These are phyloP conservation scores for Bombylius major DNA, from an alignment of 2,888 invertebrate genomes.

Conservation along the genomic window DNA sequence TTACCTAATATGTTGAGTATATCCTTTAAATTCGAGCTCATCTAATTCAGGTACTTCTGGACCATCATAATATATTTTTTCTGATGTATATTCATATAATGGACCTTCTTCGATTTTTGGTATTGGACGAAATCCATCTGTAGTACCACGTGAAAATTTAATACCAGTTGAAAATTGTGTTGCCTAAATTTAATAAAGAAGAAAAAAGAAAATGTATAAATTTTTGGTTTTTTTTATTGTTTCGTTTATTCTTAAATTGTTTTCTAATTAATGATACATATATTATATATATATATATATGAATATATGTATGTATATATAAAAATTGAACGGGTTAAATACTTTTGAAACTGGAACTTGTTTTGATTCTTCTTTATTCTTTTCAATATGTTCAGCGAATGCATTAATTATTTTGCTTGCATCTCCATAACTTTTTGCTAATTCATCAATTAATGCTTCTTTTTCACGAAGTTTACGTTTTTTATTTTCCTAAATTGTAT, in stretches of 20 bases:
- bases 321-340: conserved; percentile 19
- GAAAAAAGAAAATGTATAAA: background rate
- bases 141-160: conserved; percentile 55
- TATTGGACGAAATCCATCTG: conserved; percentile 50
- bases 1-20: conserved; percentile 56
- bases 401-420: conserved; percentile 77
- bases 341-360: conserved; percentile 29
- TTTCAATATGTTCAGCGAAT: conserved; percentile 58
- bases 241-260: no score
- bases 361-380: conserved; percentile 48
- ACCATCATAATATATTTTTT: conserved; percentile 51
- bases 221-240: no score
- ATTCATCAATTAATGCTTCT: conserved; percentile 86
- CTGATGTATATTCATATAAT: conserved; percentile 53
- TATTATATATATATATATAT: background rate
- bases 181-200: conserved; percentile 21
- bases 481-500: conserved; percentile 46
- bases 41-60: conserved; percentile 54
- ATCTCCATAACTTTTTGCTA: conserved; percentile 85
- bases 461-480: conserved; percentile 75
- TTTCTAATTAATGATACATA: conserved; percentile 21
- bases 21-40: conserved; percentile 54
- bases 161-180: conserved; percentile 81
- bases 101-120: conserved; percentile 68
- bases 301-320: background rate